Evolutionary conservation across 2,888 invertebrate genomes (phyloP).

Genomic region (Baronia brevicornis): DNA sequence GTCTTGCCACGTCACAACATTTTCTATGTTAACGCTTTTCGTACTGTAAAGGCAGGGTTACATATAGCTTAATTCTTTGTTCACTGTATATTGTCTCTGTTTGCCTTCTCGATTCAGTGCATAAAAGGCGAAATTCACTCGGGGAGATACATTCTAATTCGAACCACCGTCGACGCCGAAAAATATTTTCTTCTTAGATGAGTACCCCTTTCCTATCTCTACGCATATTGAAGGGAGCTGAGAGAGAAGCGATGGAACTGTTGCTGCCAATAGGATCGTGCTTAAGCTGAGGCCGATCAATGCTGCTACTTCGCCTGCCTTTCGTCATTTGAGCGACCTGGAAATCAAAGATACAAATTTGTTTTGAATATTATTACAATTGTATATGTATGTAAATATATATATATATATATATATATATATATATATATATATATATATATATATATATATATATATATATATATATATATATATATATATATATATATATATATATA

Average conservation of each 20-base stretch:
- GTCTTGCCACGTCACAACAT: no score
- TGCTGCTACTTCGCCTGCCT: conserved; percentile 29
- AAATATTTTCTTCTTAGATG: conserved; percentile 33
- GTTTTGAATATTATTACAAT: background rate
- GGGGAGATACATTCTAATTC: no score
- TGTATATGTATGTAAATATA: background rate
- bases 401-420: background rate
- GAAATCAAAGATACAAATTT: conserved; percentile 13
- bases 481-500: no score
- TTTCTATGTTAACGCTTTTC: no score
- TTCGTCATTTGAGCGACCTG: conserved; percentile 60
- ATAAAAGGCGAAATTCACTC: no score
- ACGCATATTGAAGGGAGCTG: conserved; percentile 38
- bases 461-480: no score
- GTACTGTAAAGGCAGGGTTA: no score
- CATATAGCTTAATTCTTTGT: no score
- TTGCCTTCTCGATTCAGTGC: no score
- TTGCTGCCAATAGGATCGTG: conserved; percentile 30
- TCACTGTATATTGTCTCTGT: no score
- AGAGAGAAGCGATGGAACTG: conserved; percentile 27
- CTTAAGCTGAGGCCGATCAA: conserved; percentile 32
- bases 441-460: no score
- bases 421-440: no score
- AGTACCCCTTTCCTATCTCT: conserved; percentile 61
- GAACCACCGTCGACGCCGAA: background rate